Conservation (phyloP, 2,888 invertebrate species). For the Clanis bilineata region DNA sequence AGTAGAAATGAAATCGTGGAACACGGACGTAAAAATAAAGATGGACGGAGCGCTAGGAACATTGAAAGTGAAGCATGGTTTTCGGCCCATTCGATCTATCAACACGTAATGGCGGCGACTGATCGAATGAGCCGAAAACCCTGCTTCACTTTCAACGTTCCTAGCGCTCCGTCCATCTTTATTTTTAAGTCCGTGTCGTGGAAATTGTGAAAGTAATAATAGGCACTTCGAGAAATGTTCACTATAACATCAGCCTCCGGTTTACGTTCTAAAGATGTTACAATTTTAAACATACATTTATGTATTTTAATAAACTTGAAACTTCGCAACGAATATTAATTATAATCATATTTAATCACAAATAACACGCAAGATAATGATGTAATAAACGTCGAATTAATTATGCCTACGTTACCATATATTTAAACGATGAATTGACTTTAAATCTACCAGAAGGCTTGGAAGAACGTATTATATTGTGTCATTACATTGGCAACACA, state of each 20-base stretch:
- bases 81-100: no score
- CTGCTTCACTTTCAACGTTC: no score
- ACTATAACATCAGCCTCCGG: conserved; percentile 10
- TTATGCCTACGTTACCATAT: conserved; percentile 28
- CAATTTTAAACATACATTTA: conserved; percentile 2
- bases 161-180: no score
- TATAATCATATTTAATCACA: conserved; percentile 6
- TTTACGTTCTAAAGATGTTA: conserved; percentile 1
- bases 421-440: conserved; percentile 48
- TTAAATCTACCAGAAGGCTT: conserved; percentile 58
- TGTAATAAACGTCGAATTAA: conserved; percentile 42
- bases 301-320: no score
- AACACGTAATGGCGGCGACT: no score
- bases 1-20: not conserved
- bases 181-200: no score
- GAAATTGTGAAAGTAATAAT: conserved; percentile 4
- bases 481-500: conserved; percentile 34
- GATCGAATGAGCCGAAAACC: no score
- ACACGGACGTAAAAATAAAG: no score
- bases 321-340: conserved; percentile 1
- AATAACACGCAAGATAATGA: conserved; percentile 17
- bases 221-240: conserved; percentile 9
- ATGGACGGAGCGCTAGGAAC: no score
- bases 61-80: no score
- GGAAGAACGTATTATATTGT: conserved; percentile 67